Conservation (phyloP, 1,140 invertebrate species). For the Musca vetustissima region DNA sequence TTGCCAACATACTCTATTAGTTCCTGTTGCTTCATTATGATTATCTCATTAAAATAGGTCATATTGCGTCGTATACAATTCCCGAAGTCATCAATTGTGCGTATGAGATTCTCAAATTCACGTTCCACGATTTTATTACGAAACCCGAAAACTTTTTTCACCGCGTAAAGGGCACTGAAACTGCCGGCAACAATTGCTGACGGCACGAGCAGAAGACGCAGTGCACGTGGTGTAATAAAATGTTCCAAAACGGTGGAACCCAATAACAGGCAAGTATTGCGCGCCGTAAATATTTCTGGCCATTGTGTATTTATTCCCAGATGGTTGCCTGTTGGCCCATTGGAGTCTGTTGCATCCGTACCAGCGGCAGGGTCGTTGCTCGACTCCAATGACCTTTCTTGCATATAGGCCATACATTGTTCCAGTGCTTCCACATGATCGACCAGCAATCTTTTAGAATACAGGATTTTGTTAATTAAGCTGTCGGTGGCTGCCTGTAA, state of each 20-base stretch:
- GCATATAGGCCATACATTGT: constrained; percentile 40
- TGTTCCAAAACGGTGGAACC: constrained; percentile 44
- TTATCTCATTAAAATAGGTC: constrained; percentile 54
- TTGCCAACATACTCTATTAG: constrained; percentile 45
- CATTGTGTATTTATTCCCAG: background rate
- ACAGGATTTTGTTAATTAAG: constrained; percentile 47
- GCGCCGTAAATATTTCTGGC: constrained; percentile 35
- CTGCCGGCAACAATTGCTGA: constrained; percentile 36
- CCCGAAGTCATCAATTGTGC: constrained; percentile 52
- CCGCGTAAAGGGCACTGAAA: constrained; percentile 42
- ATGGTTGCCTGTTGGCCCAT: background rate
- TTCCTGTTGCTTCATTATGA: constrained; percentile 52
- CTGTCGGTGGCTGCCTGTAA: constrained; percentile 42
- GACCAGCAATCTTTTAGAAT: constrained; percentile 47
- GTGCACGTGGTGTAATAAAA: constrained; percentile 39
- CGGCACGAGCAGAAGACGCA: constrained; percentile 40
- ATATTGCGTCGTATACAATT: constrained; percentile 53
- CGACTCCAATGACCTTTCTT: background rate
- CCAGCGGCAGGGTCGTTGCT: background rate
- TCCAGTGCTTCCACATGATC: constrained; percentile 53
- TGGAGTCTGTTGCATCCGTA: background rate
- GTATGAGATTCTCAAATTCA: constrained; percentile 46
- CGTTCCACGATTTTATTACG: constrained; percentile 50
- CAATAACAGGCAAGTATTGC: constrained; percentile 43
- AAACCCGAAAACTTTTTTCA: constrained; percentile 48